A percentile compares a stretch with the other conserved stretches of the same genome.
These are phyloP conservation scores for Monomorium pharaonis DNA, from an alignment of 1,140 invertebrate genomes.

Conservation along the genomic window DNA sequence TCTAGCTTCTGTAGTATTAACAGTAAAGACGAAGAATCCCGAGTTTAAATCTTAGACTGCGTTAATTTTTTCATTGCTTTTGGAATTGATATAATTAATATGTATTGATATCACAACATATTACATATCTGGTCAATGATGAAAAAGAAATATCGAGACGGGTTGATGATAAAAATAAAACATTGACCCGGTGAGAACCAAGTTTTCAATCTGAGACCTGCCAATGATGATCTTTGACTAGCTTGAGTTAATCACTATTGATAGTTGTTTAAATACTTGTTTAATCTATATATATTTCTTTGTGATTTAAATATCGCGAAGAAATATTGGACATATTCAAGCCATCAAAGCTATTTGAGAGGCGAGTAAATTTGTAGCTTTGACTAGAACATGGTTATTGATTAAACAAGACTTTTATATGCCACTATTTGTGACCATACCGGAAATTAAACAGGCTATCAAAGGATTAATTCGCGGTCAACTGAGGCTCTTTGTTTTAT, in stretches of 20 bases:
- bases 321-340: not conserved
- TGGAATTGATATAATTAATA: too few species aligned
- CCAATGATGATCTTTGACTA: constrained; percentile 81
- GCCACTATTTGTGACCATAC: constrained; percentile 1
- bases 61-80: too few species aligned
- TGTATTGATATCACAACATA: not conserved
- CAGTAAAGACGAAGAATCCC: too few species aligned
- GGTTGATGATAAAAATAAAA: constrained; percentile 59
- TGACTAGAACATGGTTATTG: too few species aligned
- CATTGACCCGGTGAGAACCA: constrained; percentile 73
- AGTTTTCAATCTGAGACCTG: constrained; percentile 85
- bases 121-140: constrained; percentile 74
- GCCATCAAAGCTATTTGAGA: too few species aligned
- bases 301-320: not conserved
- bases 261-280: constrained; percentile 27
- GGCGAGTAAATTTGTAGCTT: too few species aligned
- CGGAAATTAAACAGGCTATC: not conserved
- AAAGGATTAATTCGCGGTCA: constrained; percentile 78
- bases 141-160: constrained; percentile 69
- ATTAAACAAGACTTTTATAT: not conserved
- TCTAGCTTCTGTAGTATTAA: too few species aligned
- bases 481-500: constrained; percentile 76
- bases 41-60: too few species aligned
- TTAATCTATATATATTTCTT: constrained; percentile 41
- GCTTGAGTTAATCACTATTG: constrained; percentile 78